Evolutionary conservation across 1,140 invertebrate genomes (phyloP).

Genomic region (Platorchestia sp.): DNA sequence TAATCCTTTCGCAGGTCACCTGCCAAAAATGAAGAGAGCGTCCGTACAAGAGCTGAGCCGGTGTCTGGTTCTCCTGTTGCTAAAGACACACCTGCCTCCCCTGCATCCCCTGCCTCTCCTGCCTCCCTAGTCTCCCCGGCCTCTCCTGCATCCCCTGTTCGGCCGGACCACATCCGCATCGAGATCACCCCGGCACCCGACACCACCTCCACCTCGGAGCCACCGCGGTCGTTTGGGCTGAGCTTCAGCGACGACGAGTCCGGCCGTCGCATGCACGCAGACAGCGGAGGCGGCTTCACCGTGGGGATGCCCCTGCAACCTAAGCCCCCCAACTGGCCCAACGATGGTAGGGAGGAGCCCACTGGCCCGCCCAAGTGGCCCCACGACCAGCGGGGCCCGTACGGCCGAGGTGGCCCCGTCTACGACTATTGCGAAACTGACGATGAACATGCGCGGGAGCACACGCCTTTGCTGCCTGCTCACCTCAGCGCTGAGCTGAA

Average conservation of each 20-base stretch:
- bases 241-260: constrained; percentile 25
- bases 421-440: constrained; percentile 31
- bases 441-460: constrained; percentile 2
- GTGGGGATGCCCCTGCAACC: background rate
- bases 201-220: background rate
- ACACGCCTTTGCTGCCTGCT: background rate
- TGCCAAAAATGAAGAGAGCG: too few species aligned
- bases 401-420: background rate
- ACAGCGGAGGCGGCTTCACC: constrained; percentile 3
- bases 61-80: background rate
- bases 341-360: background rate
- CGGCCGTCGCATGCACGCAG: background rate
- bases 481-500: background rate
- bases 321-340: background rate
- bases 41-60: too few species aligned
- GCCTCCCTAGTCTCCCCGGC: too few species aligned
- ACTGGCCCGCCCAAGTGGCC: background rate
- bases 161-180: background rate
- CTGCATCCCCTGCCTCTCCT: background rate
- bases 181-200: background rate
- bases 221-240: background rate
- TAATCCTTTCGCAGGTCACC: too few species aligned
- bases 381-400: background rate
- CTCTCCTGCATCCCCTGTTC: background rate
- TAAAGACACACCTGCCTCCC: background rate